These are phyloP conservation scores for Callipepla californica DNA, from an alignment of 2,113 vertebrate species.

Conservation along the genomic window DNA sequence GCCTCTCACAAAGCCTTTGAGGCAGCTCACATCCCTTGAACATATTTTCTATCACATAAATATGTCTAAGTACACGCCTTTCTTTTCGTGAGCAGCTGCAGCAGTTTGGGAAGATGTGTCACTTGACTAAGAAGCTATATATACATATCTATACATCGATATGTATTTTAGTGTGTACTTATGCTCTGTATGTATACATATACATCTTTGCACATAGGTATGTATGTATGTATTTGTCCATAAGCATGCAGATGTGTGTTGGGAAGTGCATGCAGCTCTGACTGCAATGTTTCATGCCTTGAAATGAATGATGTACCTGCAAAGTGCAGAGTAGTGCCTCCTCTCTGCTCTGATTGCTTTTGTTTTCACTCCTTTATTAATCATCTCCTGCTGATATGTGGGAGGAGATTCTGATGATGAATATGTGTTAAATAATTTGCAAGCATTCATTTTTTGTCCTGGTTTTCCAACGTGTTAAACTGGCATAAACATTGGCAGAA, in stretches of 20 bases:
- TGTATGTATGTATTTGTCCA: not conserved
- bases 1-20: constrained; percentile 35
- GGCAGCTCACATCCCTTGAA: constrained; percentile 12
- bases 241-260: not conserved
- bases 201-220: not conserved
- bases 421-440: constrained; percentile 65
- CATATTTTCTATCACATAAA: constrained; percentile 40
- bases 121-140: constrained; percentile 65
- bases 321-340: constrained; percentile 8
- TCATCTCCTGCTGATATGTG: constrained; percentile 26
- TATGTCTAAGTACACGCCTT: constrained; percentile 10
- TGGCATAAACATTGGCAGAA: constrained; percentile 70
- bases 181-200: not conserved
- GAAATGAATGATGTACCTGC: not conserved
- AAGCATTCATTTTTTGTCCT: constrained; percentile 48
- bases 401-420: constrained; percentile 52
- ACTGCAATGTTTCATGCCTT: not conserved
- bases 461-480: constrained; percentile 42
- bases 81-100: constrained; percentile 59
- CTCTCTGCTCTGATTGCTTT: constrained; percentile 29
- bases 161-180: not conserved
- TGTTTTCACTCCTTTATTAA: constrained; percentile 56
- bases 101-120: constrained; percentile 28
- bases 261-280: fast-evolving
- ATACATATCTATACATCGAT: constrained; percentile 27